Conservation (phyloP, 2,888 invertebrate genomes). For the Myopa tessellatipennis region DNA sequence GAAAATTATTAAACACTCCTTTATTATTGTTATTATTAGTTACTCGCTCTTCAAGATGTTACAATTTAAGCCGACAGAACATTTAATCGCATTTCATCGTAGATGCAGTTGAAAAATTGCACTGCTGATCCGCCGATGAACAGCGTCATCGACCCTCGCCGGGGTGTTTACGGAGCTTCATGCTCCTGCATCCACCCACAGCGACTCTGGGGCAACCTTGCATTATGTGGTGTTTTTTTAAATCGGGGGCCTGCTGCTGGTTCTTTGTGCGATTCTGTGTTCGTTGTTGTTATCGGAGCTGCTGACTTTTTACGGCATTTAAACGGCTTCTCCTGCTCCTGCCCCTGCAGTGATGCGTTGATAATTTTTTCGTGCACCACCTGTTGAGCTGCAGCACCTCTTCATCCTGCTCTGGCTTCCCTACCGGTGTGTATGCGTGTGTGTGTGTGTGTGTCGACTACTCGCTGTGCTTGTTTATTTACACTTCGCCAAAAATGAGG, state of each 20-base stretch:
- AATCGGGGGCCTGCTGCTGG: neutral
- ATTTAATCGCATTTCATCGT: no score
- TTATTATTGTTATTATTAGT: no score
- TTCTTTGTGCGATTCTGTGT: neutral
- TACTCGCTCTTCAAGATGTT: no score
- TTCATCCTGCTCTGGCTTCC: neutral
- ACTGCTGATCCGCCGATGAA: no score
- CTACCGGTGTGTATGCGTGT: neutral
- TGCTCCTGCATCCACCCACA: no score
- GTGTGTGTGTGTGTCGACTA: neutral
- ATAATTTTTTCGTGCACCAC: constrained; percentile 31
- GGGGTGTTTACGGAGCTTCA: no score
- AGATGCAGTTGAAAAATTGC: no score
- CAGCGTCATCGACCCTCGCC: no score
- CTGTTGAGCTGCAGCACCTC: constrained; percentile 12
- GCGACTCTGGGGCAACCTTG: no score
- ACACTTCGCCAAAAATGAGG: constrained; percentile 1
- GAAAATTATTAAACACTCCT: no score
- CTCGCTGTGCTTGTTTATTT: constrained; percentile 5
- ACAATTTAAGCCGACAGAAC: no score
- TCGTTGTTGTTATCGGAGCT: constrained; percentile 3
- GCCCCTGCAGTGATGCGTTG: constrained; percentile 29
- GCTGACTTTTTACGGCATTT: constrained; percentile 9
- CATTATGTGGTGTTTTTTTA: neutral
- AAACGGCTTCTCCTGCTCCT: neutral